Percentiles rank a stretch among this genome's conserved stretches.
These are phyloP conservation scores for Penaeus japonicus DNA, from an alignment of 1,140 invertebrate genomes.

Conservation along the genomic window DNA sequence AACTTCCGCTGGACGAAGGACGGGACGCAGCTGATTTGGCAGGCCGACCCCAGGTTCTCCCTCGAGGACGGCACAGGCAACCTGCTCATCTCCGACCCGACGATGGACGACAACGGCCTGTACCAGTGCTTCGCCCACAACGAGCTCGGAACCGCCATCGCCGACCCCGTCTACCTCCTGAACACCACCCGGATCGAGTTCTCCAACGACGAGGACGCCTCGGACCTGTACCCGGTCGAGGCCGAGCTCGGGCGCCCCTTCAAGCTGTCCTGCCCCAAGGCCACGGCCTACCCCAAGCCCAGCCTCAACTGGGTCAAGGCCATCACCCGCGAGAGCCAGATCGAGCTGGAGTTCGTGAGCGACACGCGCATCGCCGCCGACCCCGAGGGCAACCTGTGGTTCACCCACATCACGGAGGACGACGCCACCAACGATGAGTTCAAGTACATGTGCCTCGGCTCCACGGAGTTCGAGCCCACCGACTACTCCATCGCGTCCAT, in stretches of 20 bases:
- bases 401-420: constrained; percentile 35
- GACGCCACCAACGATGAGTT: constrained; percentile 39
- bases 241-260: constrained; percentile 54
- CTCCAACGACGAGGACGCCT: constrained; percentile 25
- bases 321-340: not conserved
- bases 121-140: constrained; percentile 59
- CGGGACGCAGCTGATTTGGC: constrained; percentile 38
- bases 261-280: constrained; percentile 52
- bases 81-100: constrained; percentile 49
- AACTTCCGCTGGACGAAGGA: constrained; percentile 51
- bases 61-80: constrained; percentile 53
- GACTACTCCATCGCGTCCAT: constrained; percentile 53
- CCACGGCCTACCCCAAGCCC: constrained; percentile 43
- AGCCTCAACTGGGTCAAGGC: constrained; percentile 52
- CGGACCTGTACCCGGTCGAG: constrained; percentile 29
- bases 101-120: constrained; percentile 48
- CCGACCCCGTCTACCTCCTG: constrained; percentile 46
- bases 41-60: constrained; percentile 39
- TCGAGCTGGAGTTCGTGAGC: constrained; percentile 46
- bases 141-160: constrained; percentile 48
- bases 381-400: constrained; percentile 46
- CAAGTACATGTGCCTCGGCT: constrained; percentile 51
- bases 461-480: constrained; percentile 23
- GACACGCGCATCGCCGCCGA: constrained; percentile 40
- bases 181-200: constrained; percentile 50